Conservation (phyloP, 2,113 vertebrate species). For the Zosterops hypoxanthus region DNA sequence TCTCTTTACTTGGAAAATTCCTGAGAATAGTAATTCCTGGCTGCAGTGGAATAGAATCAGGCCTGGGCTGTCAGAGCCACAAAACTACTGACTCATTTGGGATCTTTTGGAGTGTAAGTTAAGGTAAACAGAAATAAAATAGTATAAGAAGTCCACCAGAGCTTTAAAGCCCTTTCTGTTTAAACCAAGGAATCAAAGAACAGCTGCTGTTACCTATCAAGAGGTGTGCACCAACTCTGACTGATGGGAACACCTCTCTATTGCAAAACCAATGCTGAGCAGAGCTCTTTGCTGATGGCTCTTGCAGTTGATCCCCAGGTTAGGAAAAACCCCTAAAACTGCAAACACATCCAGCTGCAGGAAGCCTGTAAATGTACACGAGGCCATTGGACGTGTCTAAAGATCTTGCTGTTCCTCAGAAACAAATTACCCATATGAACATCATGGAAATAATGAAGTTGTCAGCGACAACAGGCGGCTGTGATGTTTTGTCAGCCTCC, state of each 20-base stretch:
- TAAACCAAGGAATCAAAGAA: background rate
- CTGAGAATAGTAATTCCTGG: background rate
- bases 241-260: background rate
- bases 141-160: background rate
- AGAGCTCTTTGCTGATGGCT: background rate
- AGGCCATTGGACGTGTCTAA: background rate
- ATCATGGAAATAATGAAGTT: conserved; percentile 53
- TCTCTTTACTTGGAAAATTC: background rate
- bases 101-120: background rate
- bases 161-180: background rate
- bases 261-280: background rate
- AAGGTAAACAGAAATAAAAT: background rate
- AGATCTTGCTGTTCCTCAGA: conserved; percentile 1
- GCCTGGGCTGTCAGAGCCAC: background rate
- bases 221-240: background rate
- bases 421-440: conserved; percentile 47
- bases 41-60: background rate
- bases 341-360: conserved; percentile 10
- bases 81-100: background rate
- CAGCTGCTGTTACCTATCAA: background rate
- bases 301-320: conserved; percentile 12
- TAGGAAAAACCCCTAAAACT: background rate
- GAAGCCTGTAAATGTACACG: conserved; percentile 4
- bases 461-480: conserved; percentile 26
- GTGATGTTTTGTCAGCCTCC: conserved; percentile 16